Percentiles rank a stretch among this genome's conserved stretches.
phyloP scores from a whole-genome alignment of 2,113 vertebrate species.

The Cranoglanis bouderius region DNA sequence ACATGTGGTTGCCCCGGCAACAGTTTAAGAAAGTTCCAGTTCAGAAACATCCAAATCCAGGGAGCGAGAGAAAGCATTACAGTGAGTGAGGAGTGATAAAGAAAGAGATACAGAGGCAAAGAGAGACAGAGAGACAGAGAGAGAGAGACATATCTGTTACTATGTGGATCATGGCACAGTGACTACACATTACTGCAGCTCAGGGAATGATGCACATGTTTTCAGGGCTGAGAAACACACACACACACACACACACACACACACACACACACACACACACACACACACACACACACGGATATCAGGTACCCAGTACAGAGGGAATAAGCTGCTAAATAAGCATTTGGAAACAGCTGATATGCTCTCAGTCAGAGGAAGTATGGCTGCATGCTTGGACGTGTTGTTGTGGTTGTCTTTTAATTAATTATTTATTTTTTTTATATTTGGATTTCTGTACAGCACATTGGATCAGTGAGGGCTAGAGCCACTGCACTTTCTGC shows the following conservation, averaged over 20 bases:
- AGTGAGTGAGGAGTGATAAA: neutral
- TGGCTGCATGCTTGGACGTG: neutral
- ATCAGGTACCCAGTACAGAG: neutral
- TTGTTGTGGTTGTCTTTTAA: neutral
- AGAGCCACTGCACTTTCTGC: neutral
- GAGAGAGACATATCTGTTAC: neutral
- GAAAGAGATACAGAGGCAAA: neutral
- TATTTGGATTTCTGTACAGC: neutral
- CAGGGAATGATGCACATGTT: neutral
- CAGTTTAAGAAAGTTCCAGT: slow-evolving; percentile 6
- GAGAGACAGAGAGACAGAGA: neutral
- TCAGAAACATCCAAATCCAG: neutral
- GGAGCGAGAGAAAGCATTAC: neutral
- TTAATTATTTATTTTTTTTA: neutral
- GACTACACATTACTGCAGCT: neutral
- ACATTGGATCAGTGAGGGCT: neutral
- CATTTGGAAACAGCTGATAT: neutral
- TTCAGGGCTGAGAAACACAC: neutral
- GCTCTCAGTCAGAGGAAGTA: neutral
- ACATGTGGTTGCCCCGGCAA: slow-evolving; percentile 1
- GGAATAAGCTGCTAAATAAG: neutral
- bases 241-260: neutral
- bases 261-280: neutral
- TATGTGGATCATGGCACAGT: neutral
- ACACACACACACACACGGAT: no score